These are phyloP conservation scores for Australoheros scitulus DNA, from an alignment of 2,113 vertebrate genomes.

Conservation along the genomic window DNA sequence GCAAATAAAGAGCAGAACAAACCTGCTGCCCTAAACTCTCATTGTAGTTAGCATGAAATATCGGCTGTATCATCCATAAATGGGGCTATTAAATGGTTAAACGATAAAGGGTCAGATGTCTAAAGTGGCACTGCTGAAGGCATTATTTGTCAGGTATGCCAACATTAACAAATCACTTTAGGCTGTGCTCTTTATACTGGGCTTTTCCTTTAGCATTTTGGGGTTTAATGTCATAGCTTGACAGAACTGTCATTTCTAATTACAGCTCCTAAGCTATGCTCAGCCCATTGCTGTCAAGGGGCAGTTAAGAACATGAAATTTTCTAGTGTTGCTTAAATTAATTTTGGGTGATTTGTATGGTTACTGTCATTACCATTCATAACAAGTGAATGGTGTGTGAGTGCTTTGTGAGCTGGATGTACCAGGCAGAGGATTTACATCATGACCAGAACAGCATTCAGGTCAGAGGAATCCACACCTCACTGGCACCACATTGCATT, in stretches of 20 bases:
- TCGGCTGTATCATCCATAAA: background rate
- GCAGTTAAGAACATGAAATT: background rate
- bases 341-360: background rate
- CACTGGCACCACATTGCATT: background rate
- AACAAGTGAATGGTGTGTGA: background rate
- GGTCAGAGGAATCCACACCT: background rate
- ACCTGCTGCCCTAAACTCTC: background rate
- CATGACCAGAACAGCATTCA: background rate
- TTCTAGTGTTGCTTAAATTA: background rate
- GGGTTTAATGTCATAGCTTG: rapidly evolving
- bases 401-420: background rate
- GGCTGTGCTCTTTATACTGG: background rate
- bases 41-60: background rate
- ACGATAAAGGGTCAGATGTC: no score
- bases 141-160: background rate
- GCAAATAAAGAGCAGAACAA: background rate
- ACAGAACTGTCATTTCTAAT: background rate
- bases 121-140: background rate
- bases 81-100: background rate
- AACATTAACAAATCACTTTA: background rate
- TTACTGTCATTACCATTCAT: background rate
- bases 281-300: background rate
- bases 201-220: background rate
- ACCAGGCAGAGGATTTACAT: background rate
- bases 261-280: background rate